A percentile compares a stretch with the other conserved stretches of the same genome.
Conservation (phyloP, 2,888 invertebrate species). For the Drosophila cyrtoloma region DNA sequence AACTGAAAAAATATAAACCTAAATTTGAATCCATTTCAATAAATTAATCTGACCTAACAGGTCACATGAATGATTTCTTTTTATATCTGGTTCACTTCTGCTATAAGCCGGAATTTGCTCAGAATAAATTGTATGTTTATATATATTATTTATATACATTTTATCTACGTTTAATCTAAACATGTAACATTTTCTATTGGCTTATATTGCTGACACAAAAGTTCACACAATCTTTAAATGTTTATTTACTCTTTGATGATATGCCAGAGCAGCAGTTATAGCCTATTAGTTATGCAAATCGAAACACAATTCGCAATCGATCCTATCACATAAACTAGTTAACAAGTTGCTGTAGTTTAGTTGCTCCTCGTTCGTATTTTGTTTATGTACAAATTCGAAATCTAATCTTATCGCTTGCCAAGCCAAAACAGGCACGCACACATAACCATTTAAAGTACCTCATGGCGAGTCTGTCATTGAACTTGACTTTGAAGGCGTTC, state of each 20-base stretch:
- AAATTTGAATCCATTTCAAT: not conserved
- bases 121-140: not conserved
- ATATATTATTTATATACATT: not conserved
- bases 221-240: conserved; percentile 31
- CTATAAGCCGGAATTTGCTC: not conserved
- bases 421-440: conserved; percentile 40
- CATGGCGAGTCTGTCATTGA: conserved; percentile 71
- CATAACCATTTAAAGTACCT: conserved; percentile 60
- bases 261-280: conserved; percentile 61
- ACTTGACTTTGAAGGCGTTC: conserved; percentile 80
- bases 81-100: not conserved
- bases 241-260: conserved; percentile 10
- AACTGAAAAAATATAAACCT: not conserved
- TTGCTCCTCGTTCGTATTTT: conserved; percentile 28
- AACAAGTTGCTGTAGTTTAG: conserved; percentile 52
- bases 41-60: not conserved
- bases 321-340: conserved; percentile 72
- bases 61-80: not conserved
- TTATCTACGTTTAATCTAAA: not conserved
- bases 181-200: not conserved
- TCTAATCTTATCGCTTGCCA: conserved; percentile 66
- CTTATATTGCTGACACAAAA: conserved; percentile 1
- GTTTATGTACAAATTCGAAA: conserved; percentile 37
- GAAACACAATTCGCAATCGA: conserved; percentile 61
- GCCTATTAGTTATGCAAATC: conserved; percentile 77